A percentile compares a stretch with the other conserved stretches of the same genome.
These are phyloP conservation scores for Armadillidium nasatum DNA, from an alignment of 1,140 invertebrate species.

Conservation along the genomic window DNA sequence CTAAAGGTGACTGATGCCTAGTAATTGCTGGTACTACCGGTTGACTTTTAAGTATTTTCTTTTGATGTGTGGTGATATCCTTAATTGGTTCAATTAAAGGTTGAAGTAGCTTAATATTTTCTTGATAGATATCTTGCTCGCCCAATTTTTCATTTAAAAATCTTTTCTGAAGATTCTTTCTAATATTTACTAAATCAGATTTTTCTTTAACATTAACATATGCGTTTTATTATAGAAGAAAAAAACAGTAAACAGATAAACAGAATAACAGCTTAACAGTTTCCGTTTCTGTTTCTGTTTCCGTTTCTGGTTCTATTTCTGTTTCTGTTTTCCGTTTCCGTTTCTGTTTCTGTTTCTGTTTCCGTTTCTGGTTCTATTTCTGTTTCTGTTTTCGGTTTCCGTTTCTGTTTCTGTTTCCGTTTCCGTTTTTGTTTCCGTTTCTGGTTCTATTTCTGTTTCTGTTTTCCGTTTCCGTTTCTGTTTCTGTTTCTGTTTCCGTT, in stretches of 20 bases:
- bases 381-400: not conserved
- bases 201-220: slow-evolving; percentile 19
- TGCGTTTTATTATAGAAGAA: not conserved
- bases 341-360: not conserved
- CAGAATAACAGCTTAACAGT: no score
- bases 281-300: not conserved
- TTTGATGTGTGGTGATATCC: no score
- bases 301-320: not conserved
- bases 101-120: not conserved
- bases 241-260: not conserved
- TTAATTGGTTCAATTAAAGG: not conserved
- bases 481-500: no score
- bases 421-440: not conserved
- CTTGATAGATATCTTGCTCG: slow-evolving; percentile 11
- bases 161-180: slow-evolving; percentile 9
- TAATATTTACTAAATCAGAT: slow-evolving; percentile 22
- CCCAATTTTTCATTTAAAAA: slow-evolving; percentile 7
- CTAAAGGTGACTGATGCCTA: not conserved
- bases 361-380: not conserved
- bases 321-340: not conserved
- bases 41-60: not conserved
- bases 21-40: not conserved
- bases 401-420: no score
- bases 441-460: not conserved
- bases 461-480: no score